These are phyloP conservation scores for Cavia porcellus DNA, from an alignment of 2,113 vertebrate genomes.

Conservation along the genomic window DNA sequence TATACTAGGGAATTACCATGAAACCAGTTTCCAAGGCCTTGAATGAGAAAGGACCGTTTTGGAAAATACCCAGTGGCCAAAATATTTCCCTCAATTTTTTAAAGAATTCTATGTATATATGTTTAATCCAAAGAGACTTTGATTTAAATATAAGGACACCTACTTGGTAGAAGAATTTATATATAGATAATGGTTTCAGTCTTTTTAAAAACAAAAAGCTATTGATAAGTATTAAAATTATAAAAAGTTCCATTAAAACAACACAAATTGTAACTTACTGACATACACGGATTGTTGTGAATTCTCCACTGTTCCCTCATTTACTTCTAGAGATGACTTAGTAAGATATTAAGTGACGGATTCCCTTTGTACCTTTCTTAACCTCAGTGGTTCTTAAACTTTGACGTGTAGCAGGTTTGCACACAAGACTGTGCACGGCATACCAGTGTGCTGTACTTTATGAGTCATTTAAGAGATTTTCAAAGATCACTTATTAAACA, in stretches of 20 bases:
- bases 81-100: not conserved
- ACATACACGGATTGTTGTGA: not conserved
- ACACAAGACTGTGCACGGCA: rapidly evolving
- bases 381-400: not conserved
- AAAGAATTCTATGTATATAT: not conserved
- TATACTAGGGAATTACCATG: not conserved
- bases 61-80: not conserved
- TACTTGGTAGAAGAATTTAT: not conserved
- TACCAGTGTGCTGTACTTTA: not conserved
- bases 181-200: slow-evolving; percentile 2
- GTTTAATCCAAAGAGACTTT: slow-evolving; percentile 27
- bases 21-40: not conserved
- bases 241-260: slow-evolving; percentile 20
- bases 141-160: not conserved
- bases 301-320: not conserved
- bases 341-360: not conserved
- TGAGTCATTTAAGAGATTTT: slow-evolving; percentile 31
- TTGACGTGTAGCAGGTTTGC: not conserved
- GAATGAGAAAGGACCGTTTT: not conserved
- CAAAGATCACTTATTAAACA: slow-evolving; percentile 46
- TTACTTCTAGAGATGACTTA: slow-evolving; percentile 10
- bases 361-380: not conserved
- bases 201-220: not conserved
- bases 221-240: not conserved
- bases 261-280: not conserved